A percentile compares a stretch with the other conserved stretches of the same genome.
Evolutionary conservation across 2,797 vertebrate genomes (phyloP).

Genomic region (Microctenopoma stevenorrisi): DNA sequence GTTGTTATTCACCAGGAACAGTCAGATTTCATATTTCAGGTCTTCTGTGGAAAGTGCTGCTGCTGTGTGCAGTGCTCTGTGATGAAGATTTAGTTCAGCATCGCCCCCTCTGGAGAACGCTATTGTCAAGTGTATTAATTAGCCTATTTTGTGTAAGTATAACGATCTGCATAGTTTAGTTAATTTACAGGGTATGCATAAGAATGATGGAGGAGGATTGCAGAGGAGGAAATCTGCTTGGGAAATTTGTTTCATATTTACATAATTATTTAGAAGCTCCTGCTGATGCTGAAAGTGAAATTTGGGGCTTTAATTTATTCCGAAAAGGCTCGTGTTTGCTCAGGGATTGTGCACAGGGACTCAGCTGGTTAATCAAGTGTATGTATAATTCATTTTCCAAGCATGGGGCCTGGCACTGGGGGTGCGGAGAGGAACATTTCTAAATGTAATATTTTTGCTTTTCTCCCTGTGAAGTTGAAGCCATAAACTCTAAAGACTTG

Average conservation of each 20-base stretch:
- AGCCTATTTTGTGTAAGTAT: constrained; percentile 82
- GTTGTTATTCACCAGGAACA: constrained; percentile 10
- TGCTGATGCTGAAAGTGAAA: constrained; percentile 66
- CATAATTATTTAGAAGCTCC: constrained; percentile 78
- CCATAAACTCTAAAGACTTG: constrained; percentile 53
- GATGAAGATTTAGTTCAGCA: constrained; percentile 77
- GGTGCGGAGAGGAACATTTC: constrained; percentile 62
- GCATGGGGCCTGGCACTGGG: constrained; percentile 68
- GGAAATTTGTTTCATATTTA: constrained; percentile 83
- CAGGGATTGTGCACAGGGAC: constrained; percentile 73
- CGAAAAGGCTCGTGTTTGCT: constrained; percentile 71
- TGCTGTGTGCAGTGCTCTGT: constrained; percentile 65
- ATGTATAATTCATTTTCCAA: constrained; percentile 78
- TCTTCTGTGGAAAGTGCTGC: constrained; percentile 36
- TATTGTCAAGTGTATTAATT: constrained; percentile 85
- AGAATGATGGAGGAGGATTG: constrained; percentile 74
- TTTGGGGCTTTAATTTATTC: constrained; percentile 75
- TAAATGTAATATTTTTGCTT: constrained; percentile 66
- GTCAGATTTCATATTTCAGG: constrained; percentile 31
- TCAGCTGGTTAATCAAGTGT: constrained; percentile 78
- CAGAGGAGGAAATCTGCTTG: constrained; percentile 77
- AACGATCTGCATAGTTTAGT: constrained; percentile 81
- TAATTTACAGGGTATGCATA: constrained; percentile 78
- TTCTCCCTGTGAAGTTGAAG: constrained; percentile 53
- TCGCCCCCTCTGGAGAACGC: constrained; percentile 62